A percentile compares a stretch with the other conserved stretches of the same genome.
Evolutionary conservation across 1,140 invertebrate genomes (phyloP).

Genomic region (Littorina saxatilis): DNA sequence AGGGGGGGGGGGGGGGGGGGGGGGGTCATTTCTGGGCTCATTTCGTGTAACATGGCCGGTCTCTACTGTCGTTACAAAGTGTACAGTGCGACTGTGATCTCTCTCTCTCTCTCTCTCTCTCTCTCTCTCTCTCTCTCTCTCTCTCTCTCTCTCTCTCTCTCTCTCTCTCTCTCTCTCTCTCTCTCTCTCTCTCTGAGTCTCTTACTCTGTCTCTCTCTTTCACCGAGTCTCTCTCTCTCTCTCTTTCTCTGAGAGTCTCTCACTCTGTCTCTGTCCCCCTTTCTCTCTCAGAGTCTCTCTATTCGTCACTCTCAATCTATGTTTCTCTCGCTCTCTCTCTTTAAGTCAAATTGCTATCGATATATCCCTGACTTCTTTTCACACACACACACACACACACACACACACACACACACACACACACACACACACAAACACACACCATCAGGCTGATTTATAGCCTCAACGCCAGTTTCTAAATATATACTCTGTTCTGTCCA

Average conservation of each 20-base stretch:
- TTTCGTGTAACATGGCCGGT: no score
- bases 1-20: no score
- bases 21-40: no score
- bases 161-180: neutral
- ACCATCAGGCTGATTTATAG: no score
- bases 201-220: neutral
- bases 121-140: neutral
- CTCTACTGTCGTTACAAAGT: no score
- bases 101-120: neutral
- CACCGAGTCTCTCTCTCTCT: slow-evolving; percentile 3
- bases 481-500: no score
- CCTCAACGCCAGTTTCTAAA: no score
- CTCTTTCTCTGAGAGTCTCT: neutral
- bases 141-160: neutral
- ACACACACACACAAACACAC: slow-evolving; percentile 1
- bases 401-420: neutral
- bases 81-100: no score
- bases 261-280: neutral
- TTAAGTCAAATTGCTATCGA: neutral
- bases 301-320: neutral
- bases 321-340: neutral
- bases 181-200: neutral
- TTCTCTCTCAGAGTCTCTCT: neutral
- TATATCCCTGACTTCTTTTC: neutral
- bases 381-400: neutral